Base-by-base conservation (phyloP, 2,113 vertebrate species). In the Gulo gulo region DNA sequence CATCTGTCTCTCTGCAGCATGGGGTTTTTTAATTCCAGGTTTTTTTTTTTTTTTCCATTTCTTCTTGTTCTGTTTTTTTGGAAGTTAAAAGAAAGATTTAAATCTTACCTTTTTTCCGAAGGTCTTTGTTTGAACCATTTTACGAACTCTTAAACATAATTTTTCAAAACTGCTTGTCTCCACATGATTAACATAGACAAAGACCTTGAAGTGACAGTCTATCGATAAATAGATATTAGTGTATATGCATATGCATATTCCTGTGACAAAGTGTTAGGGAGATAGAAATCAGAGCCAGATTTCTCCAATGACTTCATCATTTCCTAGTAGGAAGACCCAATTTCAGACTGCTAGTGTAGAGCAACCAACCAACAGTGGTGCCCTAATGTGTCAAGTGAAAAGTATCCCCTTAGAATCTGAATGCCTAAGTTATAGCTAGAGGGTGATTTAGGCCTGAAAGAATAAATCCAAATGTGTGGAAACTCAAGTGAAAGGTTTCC, bases 1-100 rank as follows among this genome's bases (percentile, higher is more conserved):
- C 93, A 96, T 98, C 97, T 98, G 92, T 97, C 89, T 98, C 94
- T 98, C 94, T 97, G 93, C 84, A 94, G 90, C 89, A 50, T 93
- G 73, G 95, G 55, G 50, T 97, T 98, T 98, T 98, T 81, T 71
- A 84, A 59, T 92, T 84, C 39, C 8, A 42, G 39, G 8, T n/a
- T 78, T 31, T 52, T 24, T 23, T 11, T 31, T 78, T 31, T 57
- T 59, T 59, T 4, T 7, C 26, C 42, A 86, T 95, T 82, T 69
- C 36, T 26, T 94, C 85, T 96, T 81, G 50, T 74, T 94, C 90
- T 88, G 14, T 8, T 23, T 85, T 59, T 93, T 95, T 84, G 52
- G 65, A 96, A 96, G 39, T 69, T 67, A 80, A 86, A 95, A 93
- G 18, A 36, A 50, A 42, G 39, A 94, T 42, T 67, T 88, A 67